Conservation (phyloP, 2,113 vertebrate genomes). For the Callospermophilus lateralis region DNA sequence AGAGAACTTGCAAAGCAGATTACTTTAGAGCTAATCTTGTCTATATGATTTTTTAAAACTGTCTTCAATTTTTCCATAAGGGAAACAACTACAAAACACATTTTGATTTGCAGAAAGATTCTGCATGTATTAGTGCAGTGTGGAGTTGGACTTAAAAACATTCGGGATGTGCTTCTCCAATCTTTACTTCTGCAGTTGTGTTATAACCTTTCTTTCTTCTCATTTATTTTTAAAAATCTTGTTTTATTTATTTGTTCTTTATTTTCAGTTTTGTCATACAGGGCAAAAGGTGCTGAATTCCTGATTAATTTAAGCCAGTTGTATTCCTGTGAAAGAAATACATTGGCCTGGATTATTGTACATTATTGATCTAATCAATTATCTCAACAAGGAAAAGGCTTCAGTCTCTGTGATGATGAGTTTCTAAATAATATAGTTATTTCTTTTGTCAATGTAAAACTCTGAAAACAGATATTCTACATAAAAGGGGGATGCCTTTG, state of each 20-base stretch:
- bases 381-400: background rate
- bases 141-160: background rate
- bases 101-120: background rate
- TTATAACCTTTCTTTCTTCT: rapidly evolving
- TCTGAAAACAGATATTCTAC: background rate
- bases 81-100: background rate
- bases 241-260: background rate
- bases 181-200: background rate
- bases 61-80: background rate
- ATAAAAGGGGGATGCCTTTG: background rate
- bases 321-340: background rate
- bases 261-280: background rate
- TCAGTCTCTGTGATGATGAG: background rate
- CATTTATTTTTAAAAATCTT: background rate
- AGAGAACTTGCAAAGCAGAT: background rate
- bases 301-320: background rate
- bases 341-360: background rate
- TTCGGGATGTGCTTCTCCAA: background rate
- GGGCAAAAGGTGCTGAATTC: background rate
- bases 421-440: background rate
- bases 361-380: background rate
- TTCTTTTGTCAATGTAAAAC: background rate
- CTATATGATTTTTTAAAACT: slow-evolving; percentile 6
- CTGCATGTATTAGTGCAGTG: background rate
- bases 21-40: background rate